phyloP scores from a whole-genome alignment of 1,140 invertebrate species.

The Lycorma delicatula region DNA sequence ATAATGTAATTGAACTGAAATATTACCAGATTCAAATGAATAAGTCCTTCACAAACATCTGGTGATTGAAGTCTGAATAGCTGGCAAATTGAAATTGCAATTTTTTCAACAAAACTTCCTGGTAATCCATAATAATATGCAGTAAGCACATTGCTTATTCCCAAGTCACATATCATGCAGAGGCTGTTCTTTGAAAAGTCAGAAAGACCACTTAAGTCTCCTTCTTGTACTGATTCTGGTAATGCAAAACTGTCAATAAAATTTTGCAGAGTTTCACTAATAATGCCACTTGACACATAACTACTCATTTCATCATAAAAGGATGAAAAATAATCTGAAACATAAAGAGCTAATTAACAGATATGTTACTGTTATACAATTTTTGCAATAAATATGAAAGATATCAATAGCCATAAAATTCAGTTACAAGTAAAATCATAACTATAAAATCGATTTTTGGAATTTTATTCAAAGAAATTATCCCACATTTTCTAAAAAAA shows the following conservation, averaged over 20 bases:
- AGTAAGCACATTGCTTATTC: not conserved
- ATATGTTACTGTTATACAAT: no score
- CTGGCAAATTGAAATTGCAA: not conserved
- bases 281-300: not conserved
- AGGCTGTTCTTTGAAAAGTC: not conserved
- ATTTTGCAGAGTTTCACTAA: not conserved
- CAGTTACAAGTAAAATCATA: no score
- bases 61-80: not conserved
- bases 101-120: not conserved
- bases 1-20: no score
- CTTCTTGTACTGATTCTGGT: not conserved
- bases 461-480: no score
- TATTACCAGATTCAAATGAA: conserved; percentile 14
- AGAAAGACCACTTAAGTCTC: not conserved
- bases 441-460: no score
- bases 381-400: no score
- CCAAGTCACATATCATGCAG: conserved; percentile 1
- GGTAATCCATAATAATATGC: not conserved
- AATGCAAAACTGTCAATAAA: not conserved
- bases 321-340: not conserved
- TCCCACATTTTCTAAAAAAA: no score
- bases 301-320: not conserved
- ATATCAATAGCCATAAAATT: no score
- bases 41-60: conserved; percentile 4
- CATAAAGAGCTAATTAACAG: no score